Evolutionary conservation across 2,797 vertebrate genomes (phyloP), one percentile per base, ranked within the genome.

Genomic region (Picus viridis): DNA sequence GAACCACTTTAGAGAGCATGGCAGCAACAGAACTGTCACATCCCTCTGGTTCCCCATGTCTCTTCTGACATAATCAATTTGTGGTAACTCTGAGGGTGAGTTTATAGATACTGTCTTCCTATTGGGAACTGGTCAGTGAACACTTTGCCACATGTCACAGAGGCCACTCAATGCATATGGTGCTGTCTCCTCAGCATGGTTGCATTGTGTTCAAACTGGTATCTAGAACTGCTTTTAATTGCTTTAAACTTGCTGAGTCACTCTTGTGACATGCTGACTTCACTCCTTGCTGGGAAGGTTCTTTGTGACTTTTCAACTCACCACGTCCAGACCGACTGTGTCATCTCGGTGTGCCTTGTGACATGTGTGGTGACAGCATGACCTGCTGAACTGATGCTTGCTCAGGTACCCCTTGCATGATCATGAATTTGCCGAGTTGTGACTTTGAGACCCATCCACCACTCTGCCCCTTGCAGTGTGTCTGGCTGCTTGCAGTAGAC

Each of bases 1-100:
- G 61, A 53, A 16, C 2, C 11, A 3, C 30, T 58, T n/a, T 6
- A 20, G 56, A 47, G 61, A 70, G 45, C 2, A 20, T 2, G 17
- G 76, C 34, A 67, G 29, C 47, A 67, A 10, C 0, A 2, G 24
- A 72, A 49, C 9, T 1, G 0, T 56, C 76, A 8, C 2, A 0
- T 39, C 73, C 41, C 43, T 59, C 65, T 0, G 0, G 10, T n/a
- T 77, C 36, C 47, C 26, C 2, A 8, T 1, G 0, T 34, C 56
- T 61, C 32, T 67, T 62, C 57, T 76, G 43, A 15, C 24, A 6
- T 34, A 51, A 6, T 23, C 32, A 3, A 11, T 70, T 34, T 47
- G 30, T 56, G 49, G 22, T 9, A 34, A 12, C 29, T 3, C 20
- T 32, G 47, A 45, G 20, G 17, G 5, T 76, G 64, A 71, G 23